Evolutionary conservation across 2,888 invertebrate species (phyloP).

Genomic region (Xestia c-nigrum): DNA sequence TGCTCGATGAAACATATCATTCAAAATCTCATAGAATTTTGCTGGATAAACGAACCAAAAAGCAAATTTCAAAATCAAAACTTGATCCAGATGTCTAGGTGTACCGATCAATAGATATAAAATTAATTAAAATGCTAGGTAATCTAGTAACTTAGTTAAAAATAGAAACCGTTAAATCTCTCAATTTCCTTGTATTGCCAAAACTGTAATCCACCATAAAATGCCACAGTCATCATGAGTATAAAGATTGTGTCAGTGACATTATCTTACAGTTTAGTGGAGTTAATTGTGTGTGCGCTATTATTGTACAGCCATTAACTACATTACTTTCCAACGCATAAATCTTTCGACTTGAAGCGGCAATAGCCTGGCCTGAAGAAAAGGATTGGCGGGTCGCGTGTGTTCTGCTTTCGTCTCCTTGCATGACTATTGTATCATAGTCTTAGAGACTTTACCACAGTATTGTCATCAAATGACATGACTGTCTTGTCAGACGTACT

Average conservation of each 20-base stretch:
- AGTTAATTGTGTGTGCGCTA: conserved; percentile 53
- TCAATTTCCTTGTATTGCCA: not conserved
- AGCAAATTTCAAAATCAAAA: not conserved
- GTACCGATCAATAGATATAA: not conserved
- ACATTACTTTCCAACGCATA: conserved; percentile 36
- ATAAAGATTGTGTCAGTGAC: conserved; percentile 44
- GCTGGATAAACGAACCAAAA: not conserved
- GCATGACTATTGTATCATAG: not conserved
- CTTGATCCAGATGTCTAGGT: not conserved
- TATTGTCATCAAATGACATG: too few species aligned
- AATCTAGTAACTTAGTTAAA: not conserved
- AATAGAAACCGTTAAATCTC: not conserved
- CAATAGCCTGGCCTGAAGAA: not conserved
- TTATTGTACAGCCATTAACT: conserved; percentile 44
- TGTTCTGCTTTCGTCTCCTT: not conserved
- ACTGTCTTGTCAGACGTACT: too few species aligned
- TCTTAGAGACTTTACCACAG: too few species aligned
- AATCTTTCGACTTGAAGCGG: conserved; percentile 24
- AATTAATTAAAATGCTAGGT: not conserved
- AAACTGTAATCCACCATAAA: conserved; percentile 8
- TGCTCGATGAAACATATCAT: not conserved
- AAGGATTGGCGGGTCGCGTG: not conserved
- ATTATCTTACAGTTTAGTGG: conserved; percentile 41
- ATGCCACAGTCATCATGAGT: conserved; percentile 31
- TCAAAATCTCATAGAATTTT: not conserved